Evolutionary conservation across 2,797 vertebrate species (phyloP).

Genomic region (Pseudomugil gertrudae): DNA sequence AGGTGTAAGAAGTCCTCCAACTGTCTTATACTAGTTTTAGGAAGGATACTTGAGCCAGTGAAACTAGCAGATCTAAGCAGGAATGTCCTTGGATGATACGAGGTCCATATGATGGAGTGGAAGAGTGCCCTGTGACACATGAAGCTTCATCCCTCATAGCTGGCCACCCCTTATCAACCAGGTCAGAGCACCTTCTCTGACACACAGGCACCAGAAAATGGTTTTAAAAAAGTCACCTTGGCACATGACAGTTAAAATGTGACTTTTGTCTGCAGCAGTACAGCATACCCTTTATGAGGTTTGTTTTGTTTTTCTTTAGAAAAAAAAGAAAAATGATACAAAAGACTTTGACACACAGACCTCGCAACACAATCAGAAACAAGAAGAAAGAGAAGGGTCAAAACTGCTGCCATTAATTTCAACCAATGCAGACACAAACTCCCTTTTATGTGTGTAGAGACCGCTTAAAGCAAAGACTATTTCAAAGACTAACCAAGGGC

Average conservation of each 20-base stretch:
- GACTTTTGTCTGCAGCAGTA: conserved; percentile 32
- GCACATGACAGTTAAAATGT: conserved; percentile 53
- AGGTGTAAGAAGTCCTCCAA: neutral
- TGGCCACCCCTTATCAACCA: conserved; percentile 67
- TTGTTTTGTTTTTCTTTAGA: conserved; percentile 30
- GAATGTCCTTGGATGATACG: conserved; percentile 74
- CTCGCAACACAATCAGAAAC: conserved; percentile 38
- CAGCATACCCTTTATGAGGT: conserved; percentile 12
- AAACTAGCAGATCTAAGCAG: conserved; percentile 35
- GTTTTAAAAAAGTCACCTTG: conserved; percentile 75
- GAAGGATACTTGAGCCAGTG: conserved; percentile 17
- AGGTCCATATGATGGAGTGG: conserved; percentile 75
- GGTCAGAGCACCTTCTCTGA: conserved; percentile 72
- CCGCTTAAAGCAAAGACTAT: conserved; percentile 35
- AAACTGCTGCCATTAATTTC: conserved; percentile 32
- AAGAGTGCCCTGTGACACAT: conserved; percentile 71
- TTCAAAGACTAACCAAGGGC: conserved; percentile 49
- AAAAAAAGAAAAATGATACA: conserved; percentile 38
- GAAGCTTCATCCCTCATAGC: conserved; percentile 73
- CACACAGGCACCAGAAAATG: conserved; percentile 50
- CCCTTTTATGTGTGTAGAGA: conserved; percentile 26
- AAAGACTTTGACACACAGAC: conserved; percentile 29
- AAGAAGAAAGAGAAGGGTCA: conserved; percentile 30
- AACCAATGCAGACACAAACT: conserved; percentile 21
- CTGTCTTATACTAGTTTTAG: conserved; percentile 14